Conservation (phyloP, 2,113 vertebrate genomes). For the human (Homo sapiens) region GRCh38 chr3:171568001-171568500, state of each 20-base stretch:
- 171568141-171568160: background rate
- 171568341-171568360: background rate
- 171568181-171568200: background rate
- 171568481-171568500: background rate
- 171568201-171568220: background rate
- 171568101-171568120: background rate
- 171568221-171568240: background rate
- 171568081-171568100: slow-evolving; percentile 22
- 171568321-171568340: background rate
- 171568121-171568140: background rate
- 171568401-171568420: background rate
- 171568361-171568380: background rate
- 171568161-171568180: background rate
- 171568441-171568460: background rate
- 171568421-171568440: background rate
- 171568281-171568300: background rate
- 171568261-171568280: background rate
- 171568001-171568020: background rate
- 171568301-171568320: background rate
- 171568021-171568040: background rate
- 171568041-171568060: background rate
- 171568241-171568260: background rate
- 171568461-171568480: background rate
- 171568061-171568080: background rate
- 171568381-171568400: background rate